Conservation (phyloP, 2,113 vertebrate genomes). For the Marmota monax region DNA sequence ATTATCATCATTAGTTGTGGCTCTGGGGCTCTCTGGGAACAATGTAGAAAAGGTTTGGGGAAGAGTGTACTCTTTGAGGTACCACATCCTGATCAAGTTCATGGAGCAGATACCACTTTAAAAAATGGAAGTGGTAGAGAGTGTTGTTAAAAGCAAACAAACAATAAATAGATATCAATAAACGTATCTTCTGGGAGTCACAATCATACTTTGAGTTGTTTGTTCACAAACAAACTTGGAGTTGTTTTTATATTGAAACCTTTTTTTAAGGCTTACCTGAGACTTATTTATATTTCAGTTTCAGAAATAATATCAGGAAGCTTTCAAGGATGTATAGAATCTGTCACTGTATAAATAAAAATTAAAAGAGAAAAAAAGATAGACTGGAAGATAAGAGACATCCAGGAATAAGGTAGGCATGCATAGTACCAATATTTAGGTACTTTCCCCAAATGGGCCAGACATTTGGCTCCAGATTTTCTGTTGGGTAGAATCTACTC, state of each 20-base stretch:
- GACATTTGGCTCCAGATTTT: conserved; percentile 22
- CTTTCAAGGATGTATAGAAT: conserved; percentile 32
- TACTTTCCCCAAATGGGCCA: neutral
- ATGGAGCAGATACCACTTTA: neutral
- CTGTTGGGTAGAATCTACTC: neutral
- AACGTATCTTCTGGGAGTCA: neutral
- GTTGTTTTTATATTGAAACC: neutral
- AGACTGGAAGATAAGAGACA: neutral
- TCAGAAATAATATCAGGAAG: conserved; percentile 42
- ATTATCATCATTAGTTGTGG: neutral
- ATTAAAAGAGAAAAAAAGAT: neutral
- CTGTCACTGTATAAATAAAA: conserved; percentile 21
- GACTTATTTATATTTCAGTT: conserved; percentile 43
- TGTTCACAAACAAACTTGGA: neutral
- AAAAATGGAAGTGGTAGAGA: neutral
- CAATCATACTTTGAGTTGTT: neutral
- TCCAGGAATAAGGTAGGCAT: neutral
- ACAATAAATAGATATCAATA: neutral
- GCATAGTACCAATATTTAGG: neutral
- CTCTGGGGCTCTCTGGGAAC: neutral
- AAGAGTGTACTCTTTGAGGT: neutral
- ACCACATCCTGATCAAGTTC: neutral
- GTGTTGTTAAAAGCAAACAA: neutral
- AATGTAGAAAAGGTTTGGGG: neutral
- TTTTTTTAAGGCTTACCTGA: conserved; percentile 33